Conservation (phyloP, 2,888 invertebrate species). For the Nomada flava region DNA sequence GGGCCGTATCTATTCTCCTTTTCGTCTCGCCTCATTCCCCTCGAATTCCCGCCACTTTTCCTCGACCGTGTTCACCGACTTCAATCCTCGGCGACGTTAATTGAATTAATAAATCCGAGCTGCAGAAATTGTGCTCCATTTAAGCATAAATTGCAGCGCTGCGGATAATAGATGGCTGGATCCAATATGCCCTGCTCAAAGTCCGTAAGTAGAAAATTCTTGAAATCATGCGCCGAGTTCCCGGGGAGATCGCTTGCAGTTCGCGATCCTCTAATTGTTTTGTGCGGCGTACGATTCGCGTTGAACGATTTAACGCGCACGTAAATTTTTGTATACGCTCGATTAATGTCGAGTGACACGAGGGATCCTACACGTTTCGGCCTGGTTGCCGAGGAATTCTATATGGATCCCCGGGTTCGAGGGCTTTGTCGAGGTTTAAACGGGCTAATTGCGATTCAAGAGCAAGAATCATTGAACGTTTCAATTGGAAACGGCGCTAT, state of each 20-base stretch:
- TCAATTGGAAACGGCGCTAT: neutral
- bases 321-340: neutral
- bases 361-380: neutral
- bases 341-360: neutral
- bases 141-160: too few species aligned
- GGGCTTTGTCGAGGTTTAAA: neutral
- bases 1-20: slow-evolving; percentile 26
- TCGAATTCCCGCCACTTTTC: neutral
- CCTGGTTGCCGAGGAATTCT: neutral
- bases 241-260: too few species aligned
- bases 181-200: too few species aligned
- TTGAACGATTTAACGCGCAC: too few species aligned
- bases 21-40: neutral
- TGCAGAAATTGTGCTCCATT: too few species aligned
- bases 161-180: too few species aligned
- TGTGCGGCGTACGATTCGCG: too few species aligned
- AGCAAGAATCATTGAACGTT: neutral
- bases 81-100: neutral
- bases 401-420: neutral
- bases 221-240: too few species aligned
- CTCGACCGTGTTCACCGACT: neutral
- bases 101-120: too few species aligned
- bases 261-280: too few species aligned
- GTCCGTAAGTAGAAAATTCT: too few species aligned
- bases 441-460: slow-evolving; percentile 6